Conservation (phyloP, 1,140 invertebrate genomes). For the Calephelis nemesis region DNA sequence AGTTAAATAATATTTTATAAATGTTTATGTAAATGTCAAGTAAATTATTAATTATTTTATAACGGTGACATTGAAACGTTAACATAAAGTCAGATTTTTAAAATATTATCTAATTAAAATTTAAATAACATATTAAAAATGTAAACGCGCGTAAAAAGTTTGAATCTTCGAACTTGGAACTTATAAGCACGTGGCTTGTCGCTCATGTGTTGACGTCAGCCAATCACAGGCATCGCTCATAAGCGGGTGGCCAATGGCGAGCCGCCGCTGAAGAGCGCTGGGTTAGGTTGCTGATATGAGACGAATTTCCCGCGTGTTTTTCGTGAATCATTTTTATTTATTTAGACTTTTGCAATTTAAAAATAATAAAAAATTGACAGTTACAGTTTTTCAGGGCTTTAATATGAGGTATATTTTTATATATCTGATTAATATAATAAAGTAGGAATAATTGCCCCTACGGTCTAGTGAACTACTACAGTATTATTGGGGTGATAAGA, state of each 20-base stretch:
- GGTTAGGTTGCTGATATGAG: slow-evolving; percentile 66
- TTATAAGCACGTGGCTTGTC: slow-evolving; percentile 72
- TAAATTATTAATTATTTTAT: slow-evolving; percentile 5
- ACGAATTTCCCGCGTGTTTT: slow-evolving; percentile 34
- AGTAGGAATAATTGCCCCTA: no score
- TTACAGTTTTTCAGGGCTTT: no score
- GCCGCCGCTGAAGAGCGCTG: slow-evolving; percentile 59
- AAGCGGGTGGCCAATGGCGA: slow-evolving; percentile 66
- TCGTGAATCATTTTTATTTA: neutral
- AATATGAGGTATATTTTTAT: no score
- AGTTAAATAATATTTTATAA: neutral
- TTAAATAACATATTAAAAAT: neutral
- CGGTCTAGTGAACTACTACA: no score
- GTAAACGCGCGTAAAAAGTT: slow-evolving; percentile 27
- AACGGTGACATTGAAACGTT: neutral
- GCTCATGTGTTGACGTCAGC: slow-evolving; percentile 59
- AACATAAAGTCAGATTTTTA: neutral
- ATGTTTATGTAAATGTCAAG: slow-evolving; percentile 23
- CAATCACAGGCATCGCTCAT: slow-evolving; percentile 72
- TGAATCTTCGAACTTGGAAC: slow-evolving; percentile 53
- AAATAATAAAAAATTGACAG: neutral
- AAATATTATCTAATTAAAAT: neutral
- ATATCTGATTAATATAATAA: no score
- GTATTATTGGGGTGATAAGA: no score
- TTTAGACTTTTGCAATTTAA: neutral